Evolutionary conservation across 2,888 invertebrate genomes (phyloP).

Genomic region (Lepidochrysops patricia): DNA sequence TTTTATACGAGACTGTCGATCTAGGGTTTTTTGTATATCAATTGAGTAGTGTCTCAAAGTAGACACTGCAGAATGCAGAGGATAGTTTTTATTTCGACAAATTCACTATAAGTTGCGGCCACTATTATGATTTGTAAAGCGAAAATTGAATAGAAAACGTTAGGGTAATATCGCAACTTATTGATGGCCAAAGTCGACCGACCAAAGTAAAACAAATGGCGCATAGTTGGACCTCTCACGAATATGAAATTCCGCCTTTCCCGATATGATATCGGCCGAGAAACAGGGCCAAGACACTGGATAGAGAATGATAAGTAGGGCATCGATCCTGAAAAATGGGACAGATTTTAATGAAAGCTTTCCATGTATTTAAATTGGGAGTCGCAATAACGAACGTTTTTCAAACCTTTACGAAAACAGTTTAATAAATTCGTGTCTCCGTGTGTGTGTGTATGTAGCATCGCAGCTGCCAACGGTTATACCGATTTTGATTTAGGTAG

Average conservation of each 20-base stretch:
- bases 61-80: too few relatives aligned
- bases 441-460: too few relatives aligned
- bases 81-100: too few relatives aligned
- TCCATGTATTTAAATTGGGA: not conserved
- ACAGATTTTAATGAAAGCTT: slow-evolving; percentile 1
- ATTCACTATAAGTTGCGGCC: too few relatives aligned
- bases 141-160: not conserved
- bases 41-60: too few relatives aligned
- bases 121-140: not conserved
- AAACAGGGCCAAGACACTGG: slow-evolving; percentile 22
- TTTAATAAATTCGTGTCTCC: too few relatives aligned
- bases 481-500: too few relatives aligned
- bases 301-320: slow-evolving; percentile 3
- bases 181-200: slow-evolving; percentile 45
- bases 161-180: slow-evolving; percentile 24
- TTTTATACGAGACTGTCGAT: too few relatives aligned
- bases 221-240: slow-evolving; percentile 55
- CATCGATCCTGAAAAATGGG: slow-evolving; percentile 3
- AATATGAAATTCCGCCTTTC: slow-evolving; percentile 59
- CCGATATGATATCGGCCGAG: slow-evolving; percentile 53
- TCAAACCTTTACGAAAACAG: too few relatives aligned
- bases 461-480: too few relatives aligned
- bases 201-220: slow-evolving; percentile 62
- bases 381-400: too few relatives aligned
- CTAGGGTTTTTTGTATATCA: too few relatives aligned